Base-by-base conservation (phyloP, 1,140 invertebrate species). In the Leptinotarsa defecta region DNA sequence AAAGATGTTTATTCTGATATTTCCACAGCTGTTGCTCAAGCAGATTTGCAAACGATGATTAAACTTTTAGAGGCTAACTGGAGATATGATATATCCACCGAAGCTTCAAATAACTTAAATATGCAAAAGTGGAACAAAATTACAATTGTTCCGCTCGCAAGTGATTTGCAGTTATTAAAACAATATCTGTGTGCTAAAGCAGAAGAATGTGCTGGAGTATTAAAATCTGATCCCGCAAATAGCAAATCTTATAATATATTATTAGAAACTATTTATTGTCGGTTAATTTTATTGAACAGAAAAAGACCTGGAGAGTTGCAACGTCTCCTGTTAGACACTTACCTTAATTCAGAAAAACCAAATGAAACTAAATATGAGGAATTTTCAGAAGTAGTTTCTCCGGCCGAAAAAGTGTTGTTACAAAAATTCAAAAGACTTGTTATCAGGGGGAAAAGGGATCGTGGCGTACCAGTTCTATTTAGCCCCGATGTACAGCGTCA, bases 201-300 rank as follows among this genome's bases (percentile, higher is more conserved):
- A 34, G 34, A 8, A 24, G 13, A 76, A n/a, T 19, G 61, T 24
- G 17, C 68, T 43, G 15, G 3, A 43, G 48, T 34, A 43, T 17
- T 34, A 34, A 34, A 34, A 34, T 34, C 34, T 34, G 13, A 57
- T n/a, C n/a, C n/a, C n/a, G 17, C 34, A 34, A 34, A 34, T 15
- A 73, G 24, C 20, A 20, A 34, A 20, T 15, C 52, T 19, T 74
- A 68, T 19, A 76, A 8, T 27, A 27, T 27, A 27, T 27, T 83
- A 57, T 17, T 79, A 63, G 81, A 82, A 74, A 78, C 80, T 15
- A 76, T 81, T n/a, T 83, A 72, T 74, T 83, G 79, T 71, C 34
- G 80, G 13, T 49, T 82, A 65, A 64, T 82, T 20, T 62, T 83
- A 20, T 69, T 83, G 13, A 83, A 83, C 64, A 65, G 80, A 67